Percentiles rank a stretch among this genome's conserved stretches.
Conservation (phyloP, 1,140 invertebrate genomes). For the Trissolcus basalis region DNA sequence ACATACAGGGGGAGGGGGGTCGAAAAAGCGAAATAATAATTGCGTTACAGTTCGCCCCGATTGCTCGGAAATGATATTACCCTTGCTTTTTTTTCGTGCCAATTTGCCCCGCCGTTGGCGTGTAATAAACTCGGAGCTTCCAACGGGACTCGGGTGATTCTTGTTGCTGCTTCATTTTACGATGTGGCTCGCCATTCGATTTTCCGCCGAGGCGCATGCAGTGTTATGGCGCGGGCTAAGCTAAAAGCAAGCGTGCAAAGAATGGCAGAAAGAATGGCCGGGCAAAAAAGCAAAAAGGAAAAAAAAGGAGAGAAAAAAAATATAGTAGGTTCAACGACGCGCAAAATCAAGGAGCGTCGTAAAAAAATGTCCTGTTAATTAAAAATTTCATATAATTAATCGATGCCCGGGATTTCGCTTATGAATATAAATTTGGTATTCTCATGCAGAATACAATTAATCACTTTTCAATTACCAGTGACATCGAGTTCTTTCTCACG, state of each 20-base stretch:
- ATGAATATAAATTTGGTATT: no score
- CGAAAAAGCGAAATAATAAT: slow-evolving; percentile 48
- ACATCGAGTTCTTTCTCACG: no score
- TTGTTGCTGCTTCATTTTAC: slow-evolving; percentile 55
- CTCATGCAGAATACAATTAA: no score
- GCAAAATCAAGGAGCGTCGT: slow-evolving; percentile 53
- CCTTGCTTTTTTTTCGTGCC: slow-evolving; percentile 24
- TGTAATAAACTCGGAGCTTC: slow-evolving; percentile 53
- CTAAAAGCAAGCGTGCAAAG: slow-evolving; percentile 55
- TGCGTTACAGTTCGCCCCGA: slow-evolving; percentile 45
- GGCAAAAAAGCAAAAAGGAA: no score
- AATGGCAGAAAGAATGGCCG: slow-evolving; percentile 44
- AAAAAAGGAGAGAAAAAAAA: slow-evolving; percentile 6
- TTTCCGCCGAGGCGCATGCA: slow-evolving; percentile 53
- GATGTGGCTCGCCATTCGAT: slow-evolving; percentile 57
- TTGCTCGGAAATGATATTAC: slow-evolving; percentile 55
- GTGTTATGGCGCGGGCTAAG: slow-evolving; percentile 39
- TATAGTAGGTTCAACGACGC: slow-evolving; percentile 40
- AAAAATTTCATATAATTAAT: slow-evolving; percentile 41
- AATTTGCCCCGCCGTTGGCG: slow-evolving; percentile 26
- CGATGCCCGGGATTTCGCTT: slow-evolving; percentile 25
- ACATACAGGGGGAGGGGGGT: slow-evolving; percentile 3
- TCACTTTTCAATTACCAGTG: no score
- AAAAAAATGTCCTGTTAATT: slow-evolving; percentile 39
- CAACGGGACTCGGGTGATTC: slow-evolving; percentile 43